Conservation (phyloP, 2,888 invertebrate species). For the Amiota minor region DNA sequence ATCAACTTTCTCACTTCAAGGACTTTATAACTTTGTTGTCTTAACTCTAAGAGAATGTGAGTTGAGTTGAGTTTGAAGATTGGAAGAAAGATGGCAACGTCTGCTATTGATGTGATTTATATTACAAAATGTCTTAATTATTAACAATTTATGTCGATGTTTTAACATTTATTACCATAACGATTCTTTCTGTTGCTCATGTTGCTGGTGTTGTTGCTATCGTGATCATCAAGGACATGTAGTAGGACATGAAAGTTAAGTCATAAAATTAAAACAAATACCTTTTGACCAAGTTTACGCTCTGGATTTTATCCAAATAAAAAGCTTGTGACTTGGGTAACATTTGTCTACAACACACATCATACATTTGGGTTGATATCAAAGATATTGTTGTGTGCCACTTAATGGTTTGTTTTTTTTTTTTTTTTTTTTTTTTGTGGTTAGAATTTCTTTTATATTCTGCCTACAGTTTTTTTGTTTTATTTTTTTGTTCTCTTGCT, state of each 20-base stretch:
- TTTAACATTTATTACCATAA: constrained; percentile 60
- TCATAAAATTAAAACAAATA: too few species aligned
- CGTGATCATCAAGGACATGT: too few species aligned
- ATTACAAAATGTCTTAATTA: constrained; percentile 58
- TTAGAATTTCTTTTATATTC: neutral
- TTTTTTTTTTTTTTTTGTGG: neutral
- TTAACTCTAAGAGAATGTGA: too few species aligned
- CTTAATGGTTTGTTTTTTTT: constrained; percentile 6
- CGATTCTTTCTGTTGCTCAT: neutral
- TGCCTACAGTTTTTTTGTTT: neutral
- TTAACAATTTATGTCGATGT: constrained; percentile 61
- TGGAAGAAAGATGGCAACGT: neutral
- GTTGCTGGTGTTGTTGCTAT: neutral
- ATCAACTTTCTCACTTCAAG: neutral
- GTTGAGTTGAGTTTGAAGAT: neutral
- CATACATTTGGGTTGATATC: too few species aligned
- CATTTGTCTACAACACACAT: too few species aligned
- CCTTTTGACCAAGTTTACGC: too few species aligned
- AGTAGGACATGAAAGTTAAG: too few species aligned
- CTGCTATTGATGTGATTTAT: constrained; percentile 45
- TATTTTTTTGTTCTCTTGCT: neutral
- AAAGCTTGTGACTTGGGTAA: too few species aligned
- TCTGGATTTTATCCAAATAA: too few species aligned
- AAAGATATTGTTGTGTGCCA: neutral
- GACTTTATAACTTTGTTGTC: neutral